Percentiles rank a stretch among this genome's conserved stretches.
These are phyloP conservation scores for Hartigia nigra DNA, from an alignment of 2,888 invertebrate genomes.

Conservation along the genomic window DNA sequence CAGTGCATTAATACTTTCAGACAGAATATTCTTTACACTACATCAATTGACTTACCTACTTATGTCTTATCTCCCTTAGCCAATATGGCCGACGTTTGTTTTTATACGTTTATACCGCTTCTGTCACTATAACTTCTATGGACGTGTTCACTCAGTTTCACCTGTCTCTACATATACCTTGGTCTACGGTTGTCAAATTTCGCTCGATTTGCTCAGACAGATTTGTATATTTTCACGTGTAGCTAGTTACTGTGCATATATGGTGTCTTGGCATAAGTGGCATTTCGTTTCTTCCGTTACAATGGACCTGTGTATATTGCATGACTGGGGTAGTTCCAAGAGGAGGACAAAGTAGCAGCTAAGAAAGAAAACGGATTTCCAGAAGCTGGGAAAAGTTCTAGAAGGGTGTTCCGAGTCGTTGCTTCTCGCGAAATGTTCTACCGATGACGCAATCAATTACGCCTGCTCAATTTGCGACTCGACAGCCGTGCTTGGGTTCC, in stretches of 20 bases:
- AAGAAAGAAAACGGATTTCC: not conserved
- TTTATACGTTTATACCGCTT: not conserved
- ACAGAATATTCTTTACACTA: not conserved
- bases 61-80: not conserved
- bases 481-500: constrained; percentile 19
- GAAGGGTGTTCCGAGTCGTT: constrained; percentile 18
- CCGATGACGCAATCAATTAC: constrained; percentile 22
- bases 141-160: not conserved
- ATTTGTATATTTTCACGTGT: not conserved
- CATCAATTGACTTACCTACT: not conserved
- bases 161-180: not conserved
- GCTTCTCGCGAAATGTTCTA: constrained; percentile 10
- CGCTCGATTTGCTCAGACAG: too few species aligned
- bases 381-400: not conserved
- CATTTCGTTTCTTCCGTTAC: not conserved
- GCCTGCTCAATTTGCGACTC: constrained; percentile 20
- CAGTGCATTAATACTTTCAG: not conserved
- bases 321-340: not conserved
- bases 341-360: not conserved
- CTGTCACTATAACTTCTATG: not conserved
- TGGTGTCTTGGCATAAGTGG: not conserved
- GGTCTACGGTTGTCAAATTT: not conserved
- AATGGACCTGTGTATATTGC: not conserved
- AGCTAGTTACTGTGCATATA: not conserved
- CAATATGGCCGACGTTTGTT: not conserved